Base-by-base conservation (phyloP, 2,888 invertebrate species). In the Bembecia ichneumoniformis region DNA sequence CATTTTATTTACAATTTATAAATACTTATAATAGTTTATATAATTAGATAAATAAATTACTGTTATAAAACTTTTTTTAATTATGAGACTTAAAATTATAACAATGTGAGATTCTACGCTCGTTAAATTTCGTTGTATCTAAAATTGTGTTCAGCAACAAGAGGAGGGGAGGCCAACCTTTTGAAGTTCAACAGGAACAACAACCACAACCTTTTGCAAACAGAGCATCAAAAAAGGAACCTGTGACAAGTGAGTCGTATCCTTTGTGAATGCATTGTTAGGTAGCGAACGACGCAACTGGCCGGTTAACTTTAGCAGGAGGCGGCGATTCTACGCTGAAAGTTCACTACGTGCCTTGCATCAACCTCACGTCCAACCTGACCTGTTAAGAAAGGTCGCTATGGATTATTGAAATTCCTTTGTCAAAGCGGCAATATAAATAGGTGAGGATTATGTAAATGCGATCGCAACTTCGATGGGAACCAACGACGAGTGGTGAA, bases 321-420 rank as follows among this genome's bases (percentile, higher is more conserved):
- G 55, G 54, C 47, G 47, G 47, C 47, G 54, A 50, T 51, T 55
- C 58, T 52, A 58, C 58, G 58, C 54, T 56, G 59, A 64, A 71
- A 74, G 63, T 69, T 68, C 51, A 51, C 51, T 59, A 73, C 74
- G 74, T 75, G 74, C 58, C 58, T 53, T 49, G 71, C 64, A 65
- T 72, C 52, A 46, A 46, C 36, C 35, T 47, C 34, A 34, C 51
- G 52, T 55, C 50, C 56, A 54, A 47, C 50, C 50, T 46, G 52
- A 53, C 56, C 48, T 46, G 56, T 57, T 49, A 5, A 43, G 49
- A 20, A 51, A 49, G 51, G 49, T 34, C 35, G 16, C 44, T 34
- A 13, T 50, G 52, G 57, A 58, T 66, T 65, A 67, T 62, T 62
- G 58, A 64, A 66, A 64, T 62, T 59, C 58, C 59, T 67, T 66